Base-by-base conservation (phyloP, 2,113 vertebrate species). In the Forbesichthys agassizii region DNA sequence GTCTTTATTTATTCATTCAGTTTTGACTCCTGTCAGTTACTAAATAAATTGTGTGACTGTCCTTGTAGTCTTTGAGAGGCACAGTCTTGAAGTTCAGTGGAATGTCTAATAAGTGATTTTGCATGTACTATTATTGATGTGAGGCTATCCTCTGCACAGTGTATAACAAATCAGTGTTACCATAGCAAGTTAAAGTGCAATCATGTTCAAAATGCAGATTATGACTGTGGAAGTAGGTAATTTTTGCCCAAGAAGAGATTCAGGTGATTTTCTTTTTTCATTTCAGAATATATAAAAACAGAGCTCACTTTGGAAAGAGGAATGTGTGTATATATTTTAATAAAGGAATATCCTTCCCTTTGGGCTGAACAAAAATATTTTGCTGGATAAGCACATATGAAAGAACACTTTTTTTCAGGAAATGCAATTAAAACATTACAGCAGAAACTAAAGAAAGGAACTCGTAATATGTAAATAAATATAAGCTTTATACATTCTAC, bases 131-230 rank as follows among this genome's bases (percentile, higher is more conserved):
- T 92, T 93, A 85, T 80, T 91, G 90, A 75, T 88, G 91, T 90
- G 90, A 93, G 92, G 91, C 92, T 93, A 88, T 93, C 92, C 92
- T 95, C 93, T 92, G 90, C 92, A 92, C 95, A 91, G 93, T 94
- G 91, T 94, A 92, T 92, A 89, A 92, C 94, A 88, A 94, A 93
- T 93, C 94, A 95, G 95, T 96, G 94, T 98, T 95, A 92, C 91
- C 92, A 95, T 94, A 91, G 93, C 92, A 93, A 92, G 94, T 95
- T 93, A 92, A 94, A 96, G 94, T 95, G 94, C 89, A 95, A 93
- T 95, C 95, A 93, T 94, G 93, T 91, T 92, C 73, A 74, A 65
- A 79, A 91, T 87, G 85, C 92, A 91, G 82, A 88, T 93, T 94
- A 93, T 81, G 90, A 88, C 91, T 94, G 85, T 91, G 91, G 87